These are phyloP conservation scores for Leucoraja ocellata DNA, from an alignment of 2,797 vertebrate species.

Conservation along the genomic window DNA sequence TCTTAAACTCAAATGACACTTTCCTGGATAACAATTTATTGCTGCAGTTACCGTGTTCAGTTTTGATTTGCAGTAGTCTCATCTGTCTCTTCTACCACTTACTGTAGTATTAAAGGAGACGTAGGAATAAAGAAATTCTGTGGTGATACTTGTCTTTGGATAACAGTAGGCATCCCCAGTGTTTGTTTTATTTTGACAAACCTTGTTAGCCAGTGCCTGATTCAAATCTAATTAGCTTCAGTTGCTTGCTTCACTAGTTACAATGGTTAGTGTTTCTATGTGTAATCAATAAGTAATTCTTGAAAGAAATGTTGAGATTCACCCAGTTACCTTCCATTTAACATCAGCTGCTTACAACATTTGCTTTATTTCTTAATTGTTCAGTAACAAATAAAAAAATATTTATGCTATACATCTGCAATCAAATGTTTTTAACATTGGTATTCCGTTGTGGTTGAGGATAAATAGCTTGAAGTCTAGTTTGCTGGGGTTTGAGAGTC, in stretches of 20 bases:
- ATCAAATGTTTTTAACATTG: no score
- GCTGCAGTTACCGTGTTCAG: background rate
- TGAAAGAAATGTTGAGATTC: slow-evolving; percentile 22
- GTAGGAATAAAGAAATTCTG: background rate
- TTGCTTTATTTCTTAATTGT: slow-evolving; percentile 2
- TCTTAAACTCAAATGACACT: slow-evolving; percentile 2
- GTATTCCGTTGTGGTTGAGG: no score
- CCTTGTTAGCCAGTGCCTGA: slow-evolving; percentile 2
- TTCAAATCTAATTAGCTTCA: slow-evolving; percentile 17
- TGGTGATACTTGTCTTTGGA: background rate
- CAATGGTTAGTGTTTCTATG: slow-evolving; percentile 11
- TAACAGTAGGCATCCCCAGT: background rate
- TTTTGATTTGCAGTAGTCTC: background rate
- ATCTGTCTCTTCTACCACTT: background rate
- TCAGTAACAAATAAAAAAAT: background rate
- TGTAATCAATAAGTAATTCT: slow-evolving; percentile 19
- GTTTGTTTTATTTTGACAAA: slow-evolving; percentile 24
- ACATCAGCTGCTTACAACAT: background rate
- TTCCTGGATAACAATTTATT: slow-evolving; percentile 10
- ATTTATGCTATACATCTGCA: background rate
- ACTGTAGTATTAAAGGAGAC: background rate
- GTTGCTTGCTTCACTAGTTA: slow-evolving; percentile 6
- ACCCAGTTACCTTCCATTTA: slow-evolving; percentile 9
- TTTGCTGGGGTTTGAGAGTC: no score
- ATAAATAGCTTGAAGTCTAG: no score